Percentiles rank a stretch among this genome's conserved stretches.
Conservation (phyloP, 2,888 invertebrate genomes). For the Ophion costatus region DNA sequence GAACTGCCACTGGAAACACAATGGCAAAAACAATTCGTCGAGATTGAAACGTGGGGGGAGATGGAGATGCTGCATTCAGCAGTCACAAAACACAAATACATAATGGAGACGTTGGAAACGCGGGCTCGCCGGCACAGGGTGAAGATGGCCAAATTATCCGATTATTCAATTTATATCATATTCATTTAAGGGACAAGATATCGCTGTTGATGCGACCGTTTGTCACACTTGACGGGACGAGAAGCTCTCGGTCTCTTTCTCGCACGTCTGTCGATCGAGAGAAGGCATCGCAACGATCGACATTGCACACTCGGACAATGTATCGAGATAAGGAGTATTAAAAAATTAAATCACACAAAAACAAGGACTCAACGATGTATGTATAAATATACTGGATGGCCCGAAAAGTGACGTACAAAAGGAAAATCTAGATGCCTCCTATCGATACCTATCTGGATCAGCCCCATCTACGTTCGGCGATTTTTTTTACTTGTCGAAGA, state of each 20-base stretch:
- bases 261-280: background rate
- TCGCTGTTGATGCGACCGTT: conserved; percentile 44
- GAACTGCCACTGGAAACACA: background rate
- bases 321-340: too few relatives aligned
- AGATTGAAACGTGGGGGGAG: conserved; percentile 10
- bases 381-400: too few relatives aligned
- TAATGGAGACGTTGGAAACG: conserved; percentile 55
- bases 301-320: too few relatives aligned
- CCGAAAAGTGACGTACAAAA: too few relatives aligned
- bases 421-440: too few relatives aligned
- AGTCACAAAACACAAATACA: conserved; percentile 10
- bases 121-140: conserved; percentile 39
- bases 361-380: too few relatives aligned
- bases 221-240: conserved; percentile 40
- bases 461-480: too few relatives aligned
- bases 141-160: conserved; percentile 62
- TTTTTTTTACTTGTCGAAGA: too few relatives aligned
- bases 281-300: conserved; percentile 7
- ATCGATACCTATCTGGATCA: too few relatives aligned
- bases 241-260: background rate
- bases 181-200: conserved; percentile 50
- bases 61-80: background rate
- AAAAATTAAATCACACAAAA: background rate
- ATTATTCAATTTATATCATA: conserved; percentile 63
- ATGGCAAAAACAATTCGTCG: conserved; percentile 8